Evolutionary conservation across 2,888 invertebrate species (phyloP).

Genomic region (Mesodorylaimus sp.): DNA sequence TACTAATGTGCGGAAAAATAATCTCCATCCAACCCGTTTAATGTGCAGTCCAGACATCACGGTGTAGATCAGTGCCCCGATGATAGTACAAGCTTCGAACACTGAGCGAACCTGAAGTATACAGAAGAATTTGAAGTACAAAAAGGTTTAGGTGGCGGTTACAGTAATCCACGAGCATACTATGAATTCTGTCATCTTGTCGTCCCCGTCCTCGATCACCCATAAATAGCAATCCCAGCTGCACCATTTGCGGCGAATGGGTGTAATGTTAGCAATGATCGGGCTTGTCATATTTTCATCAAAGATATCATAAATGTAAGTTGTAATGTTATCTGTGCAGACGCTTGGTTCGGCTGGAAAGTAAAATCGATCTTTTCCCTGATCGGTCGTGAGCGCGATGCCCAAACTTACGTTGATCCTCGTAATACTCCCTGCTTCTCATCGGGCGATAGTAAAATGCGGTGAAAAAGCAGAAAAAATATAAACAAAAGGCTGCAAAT

Average conservation of each 20-base stretch:
- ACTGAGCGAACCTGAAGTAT: not conserved
- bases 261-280: not conserved
- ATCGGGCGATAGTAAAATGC: slow-evolving; percentile 73
- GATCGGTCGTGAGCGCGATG: no score
- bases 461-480: slow-evolving; percentile 67
- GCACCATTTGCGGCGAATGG: not conserved
- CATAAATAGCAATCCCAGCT: not conserved
- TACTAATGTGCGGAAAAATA: slow-evolving; percentile 87
- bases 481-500: slow-evolving; percentile 69
- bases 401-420: no score
- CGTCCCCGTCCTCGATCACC: not conserved
- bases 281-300: no score
- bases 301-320: no score
- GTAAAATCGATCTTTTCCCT: no score
- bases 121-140: not conserved
- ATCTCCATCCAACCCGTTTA: slow-evolving; percentile 68
- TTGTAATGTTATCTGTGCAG: no score
- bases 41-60: slow-evolving; percentile 67
- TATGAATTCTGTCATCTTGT: not conserved
- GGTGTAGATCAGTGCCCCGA: slow-evolving; percentile 66
- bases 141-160: no score
- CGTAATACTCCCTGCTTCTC: slow-evolving; percentile 11
- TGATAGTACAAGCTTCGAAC: slow-evolving; percentile 51
- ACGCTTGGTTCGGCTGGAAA: no score
- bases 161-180: no score